phyloP scores from a whole-genome alignment of 2,113 vertebrate genomes.

The Tringa solitaria region DNA sequence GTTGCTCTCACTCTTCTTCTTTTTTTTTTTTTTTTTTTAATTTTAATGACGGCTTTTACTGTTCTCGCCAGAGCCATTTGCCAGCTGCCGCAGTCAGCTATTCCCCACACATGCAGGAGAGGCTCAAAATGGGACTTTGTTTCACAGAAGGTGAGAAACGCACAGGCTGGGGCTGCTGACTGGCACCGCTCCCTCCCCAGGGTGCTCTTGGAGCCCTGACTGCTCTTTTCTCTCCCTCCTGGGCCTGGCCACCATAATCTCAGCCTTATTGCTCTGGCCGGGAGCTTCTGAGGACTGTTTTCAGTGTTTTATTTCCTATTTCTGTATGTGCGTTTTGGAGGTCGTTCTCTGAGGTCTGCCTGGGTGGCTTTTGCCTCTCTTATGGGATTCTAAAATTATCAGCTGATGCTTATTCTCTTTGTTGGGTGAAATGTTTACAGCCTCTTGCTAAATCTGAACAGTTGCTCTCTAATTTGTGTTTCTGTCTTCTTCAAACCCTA shows the following conservation, averaged over 20 bases:
- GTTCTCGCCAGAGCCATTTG: slow-evolving; percentile 19
- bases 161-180: not conserved
- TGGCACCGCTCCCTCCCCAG: not conserved
- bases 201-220: fast-evolving
- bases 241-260: not conserved
- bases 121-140: not conserved
- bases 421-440: not conserved
- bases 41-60: not conserved
- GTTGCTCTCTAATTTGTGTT: slow-evolving; percentile 49
- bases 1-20: not conserved
- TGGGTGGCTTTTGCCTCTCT: not conserved
- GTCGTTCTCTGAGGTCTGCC: not conserved
- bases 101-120: not conserved
- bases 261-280: not conserved
- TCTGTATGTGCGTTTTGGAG: not conserved
- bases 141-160: not conserved
- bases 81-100: slow-evolving; percentile 6
- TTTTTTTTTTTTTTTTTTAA: not conserved
- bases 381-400: slow-evolving; percentile 32
- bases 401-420: not conserved
- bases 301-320: not conserved
- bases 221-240: not conserved
- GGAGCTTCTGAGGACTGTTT: not conserved
- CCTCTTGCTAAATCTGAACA: not conserved
- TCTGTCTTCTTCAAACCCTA: not conserved